These are phyloP conservation scores for Uropetala carovei DNA, from an alignment of 2,888 invertebrate species.

Conservation along the genomic window DNA sequence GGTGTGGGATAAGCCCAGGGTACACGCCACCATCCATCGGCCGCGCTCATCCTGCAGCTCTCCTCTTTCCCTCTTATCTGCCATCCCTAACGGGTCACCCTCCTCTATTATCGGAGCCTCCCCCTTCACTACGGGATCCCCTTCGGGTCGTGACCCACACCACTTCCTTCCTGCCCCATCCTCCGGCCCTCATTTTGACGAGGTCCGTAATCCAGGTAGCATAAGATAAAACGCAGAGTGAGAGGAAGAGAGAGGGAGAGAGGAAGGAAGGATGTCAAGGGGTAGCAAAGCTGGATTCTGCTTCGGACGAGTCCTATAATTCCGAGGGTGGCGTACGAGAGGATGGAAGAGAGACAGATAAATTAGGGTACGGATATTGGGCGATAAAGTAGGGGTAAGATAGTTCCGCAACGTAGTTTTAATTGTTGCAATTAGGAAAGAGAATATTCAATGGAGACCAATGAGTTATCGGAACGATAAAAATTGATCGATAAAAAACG, in stretches of 20 bases:
- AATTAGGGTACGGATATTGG: constrained; percentile 32
- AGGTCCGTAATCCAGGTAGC: constrained; percentile 38
- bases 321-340: not conserved
- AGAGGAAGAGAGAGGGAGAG: not conserved
- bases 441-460: not conserved
- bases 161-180: not conserved
- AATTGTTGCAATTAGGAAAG: not conserved
- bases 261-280: not conserved
- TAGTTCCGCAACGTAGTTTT: not conserved
- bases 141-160: no score
- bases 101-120: not conserved
- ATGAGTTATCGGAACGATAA: not conserved
- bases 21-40: not conserved
- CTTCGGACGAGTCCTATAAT: not conserved
- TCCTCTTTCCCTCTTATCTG: not conserved
- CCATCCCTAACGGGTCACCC: not conserved
- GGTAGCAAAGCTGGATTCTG: not conserved
- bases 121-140: not conserved
- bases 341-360: not conserved
- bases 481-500: not conserved
- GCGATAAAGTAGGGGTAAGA: not conserved
- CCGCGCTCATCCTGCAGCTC: no score
- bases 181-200: not conserved
- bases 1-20: constrained; percentile 11
- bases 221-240: constrained; percentile 22